phyloP scores from a whole-genome alignment of 1,140 invertebrate genomes.

The Lerema accius region DNA sequence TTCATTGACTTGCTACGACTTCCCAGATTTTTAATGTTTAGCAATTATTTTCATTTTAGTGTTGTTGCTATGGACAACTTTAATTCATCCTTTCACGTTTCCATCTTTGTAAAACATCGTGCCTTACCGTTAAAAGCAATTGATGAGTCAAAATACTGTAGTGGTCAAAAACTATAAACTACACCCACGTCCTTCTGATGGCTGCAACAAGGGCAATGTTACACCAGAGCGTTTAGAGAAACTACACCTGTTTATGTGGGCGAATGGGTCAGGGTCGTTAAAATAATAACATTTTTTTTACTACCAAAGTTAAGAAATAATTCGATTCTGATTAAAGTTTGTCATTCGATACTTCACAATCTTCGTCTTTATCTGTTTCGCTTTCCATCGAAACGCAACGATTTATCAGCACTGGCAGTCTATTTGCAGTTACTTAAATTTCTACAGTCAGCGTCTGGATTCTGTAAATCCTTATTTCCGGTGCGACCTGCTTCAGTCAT shows the following conservation, averaged over 20 bases:
- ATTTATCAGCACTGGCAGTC: constrained; percentile 5
- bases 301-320: neutral
- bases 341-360: neutral
- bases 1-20: constrained; percentile 43
- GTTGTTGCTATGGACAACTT: constrained; percentile 28
- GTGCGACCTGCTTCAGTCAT: constrained; percentile 66
- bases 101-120: too few relatives aligned
- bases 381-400: constrained; percentile 2
- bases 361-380: neutral
- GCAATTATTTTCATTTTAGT: constrained; percentile 15
- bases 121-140: too few relatives aligned
- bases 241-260: constrained; percentile 69
- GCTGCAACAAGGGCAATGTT: too few relatives aligned
- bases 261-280: constrained; percentile 49
- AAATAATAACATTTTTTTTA: constrained; percentile 24
- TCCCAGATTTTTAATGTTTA: constrained; percentile 1
- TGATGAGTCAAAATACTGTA: constrained; percentile 20
- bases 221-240: constrained; percentile 44
- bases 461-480: constrained; percentile 57
- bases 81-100: too few relatives aligned
- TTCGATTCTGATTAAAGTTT: constrained; percentile 3
- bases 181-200: constrained; percentile 45
- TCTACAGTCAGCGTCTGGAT: constrained; percentile 23
- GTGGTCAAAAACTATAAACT: constrained; percentile 15
- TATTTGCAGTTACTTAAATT: constrained; percentile 18